Base-by-base conservation (phyloP, 2,113 vertebrate species). In the Aramus guarauna region DNA sequence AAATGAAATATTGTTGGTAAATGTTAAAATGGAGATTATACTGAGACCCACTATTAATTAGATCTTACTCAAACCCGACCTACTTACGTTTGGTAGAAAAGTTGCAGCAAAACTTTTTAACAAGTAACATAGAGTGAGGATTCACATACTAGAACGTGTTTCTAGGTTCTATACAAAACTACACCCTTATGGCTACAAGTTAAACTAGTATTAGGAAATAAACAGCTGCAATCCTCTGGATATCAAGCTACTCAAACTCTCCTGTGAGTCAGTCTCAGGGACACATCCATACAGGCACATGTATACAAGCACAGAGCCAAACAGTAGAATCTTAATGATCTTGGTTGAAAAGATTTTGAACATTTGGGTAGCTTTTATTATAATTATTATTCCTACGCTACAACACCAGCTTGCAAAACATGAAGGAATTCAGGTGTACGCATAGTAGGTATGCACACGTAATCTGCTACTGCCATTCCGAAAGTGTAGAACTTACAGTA, bases 281-380 rank as follows among this genome's bases (percentile, higher is more conserved):
- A 69, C 32, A 52, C 26, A 68, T 58, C 37, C 29, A 26, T 36
- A 29, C 18, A 78, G 60, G 12, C 47, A 60, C 18, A 12, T 9
- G 34, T 2, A 9, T 50, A 56, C 3, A 27, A 11, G 30, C 12
- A 64, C 34, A 74, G 21, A 91, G 10, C 12, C 55, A 84, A 53
- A 66, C 29, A 67, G 20, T 18, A 87, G 45, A 81, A 82, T 37
- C 11, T 48, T 66, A 77, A 48, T 3, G 3, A 50, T 58, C 29
- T 78, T 63, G 9, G 36, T 18, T 88, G 45, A 64, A 96, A 85
- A n/a, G n/a, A n/a, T 45, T 74, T 92, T 83, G 39, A 91, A 73
- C 12, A 68, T 71, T 39, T 48, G 10, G 15, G 55, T 66, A 74
- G 29, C 21, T 86, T 77, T 92, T 76, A n/a, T 77, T 58, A 34